phyloP scores from a whole-genome alignment of 2,888 invertebrate genomes.

The Cephalotes varians region DNA sequence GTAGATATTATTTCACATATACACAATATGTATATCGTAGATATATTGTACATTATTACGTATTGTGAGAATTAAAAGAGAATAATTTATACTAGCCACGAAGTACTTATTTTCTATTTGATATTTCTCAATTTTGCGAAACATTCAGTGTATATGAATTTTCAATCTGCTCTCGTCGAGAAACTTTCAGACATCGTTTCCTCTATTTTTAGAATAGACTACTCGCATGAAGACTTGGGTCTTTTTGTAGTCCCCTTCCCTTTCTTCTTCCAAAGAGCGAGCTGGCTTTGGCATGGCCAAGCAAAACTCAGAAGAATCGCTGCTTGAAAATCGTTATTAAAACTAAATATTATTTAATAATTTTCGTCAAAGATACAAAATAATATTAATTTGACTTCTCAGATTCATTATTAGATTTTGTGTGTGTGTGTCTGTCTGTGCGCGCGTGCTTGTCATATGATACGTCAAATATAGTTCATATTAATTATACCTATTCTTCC shows the following conservation, averaged over 20 bases:
- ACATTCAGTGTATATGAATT: not conserved
- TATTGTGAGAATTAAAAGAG: not conserved
- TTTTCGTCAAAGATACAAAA: not conserved
- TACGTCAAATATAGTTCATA: not conserved
- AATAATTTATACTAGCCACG: not conserved
- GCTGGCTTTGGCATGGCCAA: not conserved
- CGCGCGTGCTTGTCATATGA: no score
- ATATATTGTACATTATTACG: not conserved
- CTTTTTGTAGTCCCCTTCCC: constrained; percentile 20
- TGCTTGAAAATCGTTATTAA: not conserved
- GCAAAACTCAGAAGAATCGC: not conserved
- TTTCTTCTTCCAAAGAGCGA: not conserved
- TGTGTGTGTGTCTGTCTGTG: no score
- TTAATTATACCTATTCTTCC: not conserved
- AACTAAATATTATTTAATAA: not conserved
- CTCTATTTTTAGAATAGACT: constrained; percentile 36
- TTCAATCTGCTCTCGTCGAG: constrained; percentile 1
- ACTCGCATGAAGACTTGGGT: not conserved
- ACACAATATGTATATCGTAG: not conserved
- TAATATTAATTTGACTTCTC: not conserved
- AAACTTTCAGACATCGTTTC: constrained; percentile 16
- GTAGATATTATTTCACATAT: not conserved
- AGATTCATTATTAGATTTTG: constrained; percentile 5
- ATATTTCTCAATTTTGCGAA: not conserved
- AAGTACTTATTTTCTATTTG: not conserved